Conservation (phyloP, 2,113 vertebrate genomes). For the Tichodroma muraria region DNA sequence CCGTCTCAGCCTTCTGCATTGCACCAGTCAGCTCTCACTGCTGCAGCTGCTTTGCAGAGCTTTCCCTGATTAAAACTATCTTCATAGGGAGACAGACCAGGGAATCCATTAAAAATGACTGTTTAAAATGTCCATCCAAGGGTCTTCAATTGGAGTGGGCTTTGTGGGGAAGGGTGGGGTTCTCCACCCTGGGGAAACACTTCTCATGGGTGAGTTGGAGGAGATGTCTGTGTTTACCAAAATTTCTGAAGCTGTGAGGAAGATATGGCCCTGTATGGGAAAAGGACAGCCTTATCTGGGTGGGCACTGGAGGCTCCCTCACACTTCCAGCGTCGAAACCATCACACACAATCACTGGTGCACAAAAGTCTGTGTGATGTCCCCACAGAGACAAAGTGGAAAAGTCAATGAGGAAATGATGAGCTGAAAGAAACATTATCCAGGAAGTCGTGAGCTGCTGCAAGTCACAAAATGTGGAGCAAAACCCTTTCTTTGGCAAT, state of each 20-base stretch:
- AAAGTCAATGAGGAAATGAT: background rate
- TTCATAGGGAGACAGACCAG: background rate
- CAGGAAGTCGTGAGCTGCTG: background rate
- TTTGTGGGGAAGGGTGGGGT: accelerated
- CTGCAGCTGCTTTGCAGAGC: background rate
- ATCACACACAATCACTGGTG: background rate
- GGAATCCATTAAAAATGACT: background rate
- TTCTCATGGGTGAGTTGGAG: background rate
- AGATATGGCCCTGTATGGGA: background rate
- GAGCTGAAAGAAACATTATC: background rate
- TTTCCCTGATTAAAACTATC: background rate
- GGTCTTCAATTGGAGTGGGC: background rate
- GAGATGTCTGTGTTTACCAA: background rate
- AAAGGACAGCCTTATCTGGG: background rate
- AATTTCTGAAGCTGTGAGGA: background rate
- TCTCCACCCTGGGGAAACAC: background rate
- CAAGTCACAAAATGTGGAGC: background rate
- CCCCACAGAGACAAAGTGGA: background rate
- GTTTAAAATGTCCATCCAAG: background rate
- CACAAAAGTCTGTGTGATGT: background rate
- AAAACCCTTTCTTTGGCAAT: background rate
- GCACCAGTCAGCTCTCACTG: accelerated
- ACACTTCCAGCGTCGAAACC: background rate
- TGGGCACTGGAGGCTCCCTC: background rate
- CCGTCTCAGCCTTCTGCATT: background rate